phyloP scores from a whole-genome alignment of 2,113 vertebrate species.

The Tichodroma muraria region DNA sequence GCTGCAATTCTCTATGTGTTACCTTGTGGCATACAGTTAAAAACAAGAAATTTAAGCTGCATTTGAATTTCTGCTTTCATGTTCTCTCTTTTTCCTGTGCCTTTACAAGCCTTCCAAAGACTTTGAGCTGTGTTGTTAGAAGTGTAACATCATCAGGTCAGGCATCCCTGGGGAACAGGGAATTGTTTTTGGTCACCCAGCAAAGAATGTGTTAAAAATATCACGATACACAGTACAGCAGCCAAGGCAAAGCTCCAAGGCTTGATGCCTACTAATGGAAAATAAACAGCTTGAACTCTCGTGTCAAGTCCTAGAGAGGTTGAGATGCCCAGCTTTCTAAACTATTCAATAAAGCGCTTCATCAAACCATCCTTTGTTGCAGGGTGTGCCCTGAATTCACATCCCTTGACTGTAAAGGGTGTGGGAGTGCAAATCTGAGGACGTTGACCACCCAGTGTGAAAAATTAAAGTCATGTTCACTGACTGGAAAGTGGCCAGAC shows the following conservation, averaged over 20 bases:
- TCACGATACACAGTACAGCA: not conserved
- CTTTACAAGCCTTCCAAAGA: not conserved
- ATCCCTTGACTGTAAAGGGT: not conserved
- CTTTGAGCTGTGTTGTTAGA: not conserved
- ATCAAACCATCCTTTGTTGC: not conserved
- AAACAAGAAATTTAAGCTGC: not conserved
- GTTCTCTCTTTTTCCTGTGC: not conserved
- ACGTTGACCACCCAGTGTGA: accelerated
- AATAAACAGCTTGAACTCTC: not conserved
- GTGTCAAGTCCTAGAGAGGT: not conserved
- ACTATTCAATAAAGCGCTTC: not conserved
- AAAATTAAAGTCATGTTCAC: not conserved
- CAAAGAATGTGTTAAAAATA: not conserved
- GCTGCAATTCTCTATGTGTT: accelerated
- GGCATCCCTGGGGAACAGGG: not conserved
- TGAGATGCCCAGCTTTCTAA: not conserved
- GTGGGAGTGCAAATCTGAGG: not conserved
- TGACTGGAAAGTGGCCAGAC: not conserved
- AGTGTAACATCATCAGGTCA: not conserved
- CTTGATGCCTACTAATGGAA: not conserved
- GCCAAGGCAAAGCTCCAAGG: not conserved
- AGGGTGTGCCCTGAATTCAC: not conserved
- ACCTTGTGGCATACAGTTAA: not conserved
- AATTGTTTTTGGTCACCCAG: not conserved
- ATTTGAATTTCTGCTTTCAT: not conserved